Base-by-base conservation (phyloP, 2,113 vertebrate species). In the Chaenocephalus aceratus region DNA sequence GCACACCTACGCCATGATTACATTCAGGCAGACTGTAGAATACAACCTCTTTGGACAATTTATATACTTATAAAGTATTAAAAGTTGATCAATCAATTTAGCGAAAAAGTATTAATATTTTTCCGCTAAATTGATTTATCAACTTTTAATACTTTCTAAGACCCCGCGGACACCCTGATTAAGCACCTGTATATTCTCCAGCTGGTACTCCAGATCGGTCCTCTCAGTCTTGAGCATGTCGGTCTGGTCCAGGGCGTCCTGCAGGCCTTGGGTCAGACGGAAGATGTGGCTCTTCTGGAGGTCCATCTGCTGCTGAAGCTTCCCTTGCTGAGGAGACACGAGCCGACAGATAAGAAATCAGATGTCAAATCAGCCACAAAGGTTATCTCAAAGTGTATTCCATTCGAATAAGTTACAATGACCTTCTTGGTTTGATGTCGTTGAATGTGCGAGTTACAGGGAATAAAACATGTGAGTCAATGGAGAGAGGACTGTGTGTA, bases 221-320 rank as follows among this genome's bases (percentile, higher is more conserved):
- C 97, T 95, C 83, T 99, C 98, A 0, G 97, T 99, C 93, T 99
- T 99, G 58, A 99, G 96, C 89, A 99, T 96, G 91, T 99, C 98
- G 0, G 97, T 98, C 87, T 98, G 94, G 92, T 99, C 98, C 49
- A 99, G 95, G 53, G 98, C 97, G 58, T 99, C 98, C 80, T 99
- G 98, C 56, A 99, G 95, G 21, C 98, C 98, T 91, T 99, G 98
- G 34, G 98, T 99, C 77, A 99, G 93, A 62, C 98, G 97, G 94
- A 99, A 99, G 83, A 99, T 99, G 92, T 99, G 98, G 60, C 94
- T 98, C 91, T 99, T 99, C 80, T 99, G 98, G 64, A 99, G 94
- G 90, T 99, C 98, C 97, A 99, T 98, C 92, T 99, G 98, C 92
- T 99, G 98, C 94, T 99, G 98, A 75, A 99, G 93, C 84, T 99